phyloP scores from a whole-genome alignment of 1,140 invertebrate species.

The Leptinotarsa defecta region DNA sequence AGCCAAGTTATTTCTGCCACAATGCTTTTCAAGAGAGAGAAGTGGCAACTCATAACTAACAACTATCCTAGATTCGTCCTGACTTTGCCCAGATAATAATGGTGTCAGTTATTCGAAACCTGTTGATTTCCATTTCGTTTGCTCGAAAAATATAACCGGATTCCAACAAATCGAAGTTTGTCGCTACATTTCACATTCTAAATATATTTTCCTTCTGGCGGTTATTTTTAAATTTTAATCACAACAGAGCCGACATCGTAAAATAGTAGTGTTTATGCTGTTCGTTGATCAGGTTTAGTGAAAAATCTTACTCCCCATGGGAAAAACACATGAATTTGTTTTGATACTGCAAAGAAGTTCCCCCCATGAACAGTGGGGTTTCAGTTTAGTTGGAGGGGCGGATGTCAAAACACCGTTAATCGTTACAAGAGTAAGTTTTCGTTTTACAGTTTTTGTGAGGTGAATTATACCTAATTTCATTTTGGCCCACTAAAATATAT shows the following conservation, averaged over 20 bases:
- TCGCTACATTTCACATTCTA: constrained; percentile 18
- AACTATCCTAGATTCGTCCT: constrained; percentile 20
- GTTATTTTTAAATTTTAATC: constrained; percentile 29
- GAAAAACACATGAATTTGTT: constrained; percentile 72
- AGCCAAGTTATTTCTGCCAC: constrained; percentile 38
- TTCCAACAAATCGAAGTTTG: constrained; percentile 11
- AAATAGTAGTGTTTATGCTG: constrained; percentile 22
- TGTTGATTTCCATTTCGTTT: constrained; percentile 30
- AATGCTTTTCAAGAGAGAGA: constrained; percentile 18
- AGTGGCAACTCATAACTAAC: constrained; percentile 2
- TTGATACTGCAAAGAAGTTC: constrained; percentile 77
- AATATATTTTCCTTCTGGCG: constrained; percentile 22
- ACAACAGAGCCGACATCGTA: constrained; percentile 13
- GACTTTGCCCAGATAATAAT: constrained; percentile 13
- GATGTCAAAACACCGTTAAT: constrained; percentile 88
- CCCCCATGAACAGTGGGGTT: constrained; percentile 83
- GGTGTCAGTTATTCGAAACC: constrained; percentile 39
- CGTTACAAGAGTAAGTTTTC: constrained; percentile 82
- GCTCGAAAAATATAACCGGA: not conserved
- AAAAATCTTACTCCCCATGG: constrained; percentile 45
- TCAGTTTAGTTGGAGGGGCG: constrained; percentile 86
- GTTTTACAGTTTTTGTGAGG: not conserved
- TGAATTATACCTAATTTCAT: too few species aligned
- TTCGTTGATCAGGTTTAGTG: constrained; percentile 5
- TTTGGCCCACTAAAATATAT: too few species aligned